Conservation (phyloP, 2,888 invertebrate genomes). For the Mythimna impura region DNA sequence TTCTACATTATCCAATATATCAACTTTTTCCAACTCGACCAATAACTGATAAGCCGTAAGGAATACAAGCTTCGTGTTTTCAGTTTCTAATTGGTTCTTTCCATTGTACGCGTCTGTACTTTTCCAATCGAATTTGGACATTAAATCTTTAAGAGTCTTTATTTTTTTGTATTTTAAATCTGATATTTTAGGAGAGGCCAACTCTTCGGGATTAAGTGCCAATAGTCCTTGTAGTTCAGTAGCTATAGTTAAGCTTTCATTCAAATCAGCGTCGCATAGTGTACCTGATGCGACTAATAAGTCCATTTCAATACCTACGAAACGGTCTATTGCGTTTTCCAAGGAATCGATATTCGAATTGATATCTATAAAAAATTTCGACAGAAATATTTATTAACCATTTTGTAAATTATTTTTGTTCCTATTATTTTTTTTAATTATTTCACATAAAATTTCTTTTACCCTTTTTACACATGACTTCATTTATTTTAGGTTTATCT, state of each 20-base stretch:
- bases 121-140: conserved; percentile 75
- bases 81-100: conserved; percentile 65
- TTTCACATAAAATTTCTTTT: not conserved
- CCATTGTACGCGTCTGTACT: conserved; percentile 68
- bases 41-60: conserved; percentile 73
- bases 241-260: conserved; percentile 68
- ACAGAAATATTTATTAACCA: conserved; percentile 11
- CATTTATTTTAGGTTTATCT: not conserved
- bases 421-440: too few relatives aligned
- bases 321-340: conserved; percentile 73
- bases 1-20: conserved; percentile 47
- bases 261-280: conserved; percentile 65
- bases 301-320: conserved; percentile 70
- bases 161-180: conserved; percentile 67
- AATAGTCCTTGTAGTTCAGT: conserved; percentile 67
- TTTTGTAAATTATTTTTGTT: not conserved
- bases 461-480: not conserved
- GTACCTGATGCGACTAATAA: conserved; percentile 57
- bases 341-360: conserved; percentile 77
- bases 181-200: conserved; percentile 43
- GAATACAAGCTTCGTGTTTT: conserved; percentile 69
- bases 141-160: conserved; percentile 59
- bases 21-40: conserved; percentile 67
- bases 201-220: conserved; percentile 49
- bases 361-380: conserved; percentile 74